Percentiles rank a stretch among this genome's conserved stretches.
Conservation (phyloP, 2,888 invertebrate genomes). For the Smittia sp. region DNA sequence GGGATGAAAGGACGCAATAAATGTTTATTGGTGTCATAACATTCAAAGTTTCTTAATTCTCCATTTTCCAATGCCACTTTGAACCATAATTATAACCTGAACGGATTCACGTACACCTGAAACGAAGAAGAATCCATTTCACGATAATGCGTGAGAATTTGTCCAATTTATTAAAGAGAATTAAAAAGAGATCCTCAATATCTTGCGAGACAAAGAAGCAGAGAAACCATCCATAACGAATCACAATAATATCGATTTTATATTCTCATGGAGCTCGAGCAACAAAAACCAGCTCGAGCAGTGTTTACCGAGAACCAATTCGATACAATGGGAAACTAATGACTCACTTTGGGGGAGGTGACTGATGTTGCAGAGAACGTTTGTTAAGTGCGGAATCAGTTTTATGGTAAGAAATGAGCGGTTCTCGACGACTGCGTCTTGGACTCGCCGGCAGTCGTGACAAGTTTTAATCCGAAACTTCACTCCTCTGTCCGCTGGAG, state of each 20-base stretch:
- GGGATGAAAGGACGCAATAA: constrained; percentile 32
- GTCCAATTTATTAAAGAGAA: constrained; percentile 32
- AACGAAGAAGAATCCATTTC: background rate
- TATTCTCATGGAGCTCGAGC: background rate
- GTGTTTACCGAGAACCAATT: constrained; percentile 1
- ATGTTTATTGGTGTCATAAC: constrained; percentile 40
- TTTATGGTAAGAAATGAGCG: no score
- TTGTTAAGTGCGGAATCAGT: no score
- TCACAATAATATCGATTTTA: constrained; percentile 26
- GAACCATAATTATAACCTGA: background rate
- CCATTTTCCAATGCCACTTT: background rate
- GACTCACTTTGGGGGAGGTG: background rate
- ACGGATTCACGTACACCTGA: background rate
- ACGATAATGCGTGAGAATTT: constrained; percentile 38
- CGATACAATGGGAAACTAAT: background rate
- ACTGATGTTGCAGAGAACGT: no score
- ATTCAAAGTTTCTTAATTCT: constrained; percentile 35
- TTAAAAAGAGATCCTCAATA: background rate
- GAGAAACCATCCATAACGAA: constrained; percentile 31
- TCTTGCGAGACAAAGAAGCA: background rate
- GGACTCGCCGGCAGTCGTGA: no score
- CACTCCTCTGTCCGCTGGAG: no score
- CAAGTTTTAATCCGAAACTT: no score
- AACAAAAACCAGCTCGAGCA: background rate
- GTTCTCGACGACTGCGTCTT: no score